A percentile compares a stretch with the other conserved stretches of the same genome.
Evolutionary conservation across 2,113 vertebrate genomes (phyloP).

Genomic region (Carettochelys insculpta): DNA sequence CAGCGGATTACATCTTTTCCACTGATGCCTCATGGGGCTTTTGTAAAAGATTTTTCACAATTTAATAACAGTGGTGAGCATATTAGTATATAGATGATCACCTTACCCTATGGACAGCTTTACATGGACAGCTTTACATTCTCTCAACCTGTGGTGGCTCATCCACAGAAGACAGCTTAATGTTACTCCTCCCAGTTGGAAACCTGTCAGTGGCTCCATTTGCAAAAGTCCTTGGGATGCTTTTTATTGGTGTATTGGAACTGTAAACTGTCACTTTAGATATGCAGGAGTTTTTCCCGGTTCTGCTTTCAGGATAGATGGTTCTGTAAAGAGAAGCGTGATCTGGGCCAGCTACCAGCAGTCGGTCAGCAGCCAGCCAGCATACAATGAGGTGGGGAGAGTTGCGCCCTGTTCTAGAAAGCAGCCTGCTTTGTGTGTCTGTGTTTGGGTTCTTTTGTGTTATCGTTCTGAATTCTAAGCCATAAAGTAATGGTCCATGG

Average conservation of each 20-base stretch:
- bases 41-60: background rate
- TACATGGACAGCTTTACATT: background rate
- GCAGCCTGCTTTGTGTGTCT: background rate
- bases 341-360: background rate
- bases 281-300: background rate
- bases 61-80: background rate
- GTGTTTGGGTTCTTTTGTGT: background rate
- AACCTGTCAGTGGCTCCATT: conserved; percentile 6
- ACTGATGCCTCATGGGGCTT: background rate
- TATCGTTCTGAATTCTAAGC: too few species aligned
- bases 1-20: background rate
- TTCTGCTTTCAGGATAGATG: background rate
- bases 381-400: background rate
- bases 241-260: background rate
- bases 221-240: background rate
- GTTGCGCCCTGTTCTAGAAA: background rate
- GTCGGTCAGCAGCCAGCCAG: background rate
- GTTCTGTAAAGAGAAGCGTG: background rate
- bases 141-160: background rate
- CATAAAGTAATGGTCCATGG: too few species aligned
- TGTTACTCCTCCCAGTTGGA: background rate
- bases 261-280: background rate
- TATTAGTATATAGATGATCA: background rate
- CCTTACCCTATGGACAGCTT: background rate
- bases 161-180: accelerated